Evolutionary conservation across 1,140 invertebrate species (phyloP), one percentile per base, ranked within the genome.

Genomic region (Goniozus legneri): DNA sequence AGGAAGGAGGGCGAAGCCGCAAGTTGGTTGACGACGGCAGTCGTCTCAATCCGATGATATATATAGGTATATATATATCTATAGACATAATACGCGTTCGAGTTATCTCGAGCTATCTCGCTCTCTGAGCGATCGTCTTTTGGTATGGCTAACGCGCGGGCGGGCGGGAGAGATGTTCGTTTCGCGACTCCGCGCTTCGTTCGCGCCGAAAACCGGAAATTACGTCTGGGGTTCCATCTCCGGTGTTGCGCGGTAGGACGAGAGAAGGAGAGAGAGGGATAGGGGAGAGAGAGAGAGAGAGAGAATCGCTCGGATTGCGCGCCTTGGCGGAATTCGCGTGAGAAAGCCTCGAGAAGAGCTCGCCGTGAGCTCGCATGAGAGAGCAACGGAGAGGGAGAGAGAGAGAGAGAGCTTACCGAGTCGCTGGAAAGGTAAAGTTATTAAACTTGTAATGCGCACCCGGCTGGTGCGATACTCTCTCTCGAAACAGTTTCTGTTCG

Each of bases 191-290:
- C 3, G 7, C 19, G 32, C 40, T 32, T 35, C 44, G 50, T 56
- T 54, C 60, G 58, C 56, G 52, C 52, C 54, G 60, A 68, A n/a
- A 71, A 73, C 66, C 71, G 71, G 71, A 74, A 74, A 74, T 73
- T 74, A 74, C 65, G 66, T 73, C 69, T 73, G 69, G 70, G 59
- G 55, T 69, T 74, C 69, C 69, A 74, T 74, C 71, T 74, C 71
- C 71, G 71, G 71, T 72, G 70, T 71, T 71, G 67, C 57, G 60
- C 69, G 58, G 65, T n/a, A n/a, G 63, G 65, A 64, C 64, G 47
- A 39, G 59, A 6, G 63, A 63, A 63, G 63, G 47, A 36, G 59
- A 42, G n/a, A n/a, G n/a, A n/a, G n/a, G n/a, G n/a, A n/a, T n/a
- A n/a, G n/a, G n/a, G n/a, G n/a, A n/a, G n/a, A n/a, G n/a, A n/a